Evolutionary conservation across 2,113 vertebrate species (phyloP), one percentile per base, ranked within the genome.

Genomic region (Lepisosteus osseus): DNA sequence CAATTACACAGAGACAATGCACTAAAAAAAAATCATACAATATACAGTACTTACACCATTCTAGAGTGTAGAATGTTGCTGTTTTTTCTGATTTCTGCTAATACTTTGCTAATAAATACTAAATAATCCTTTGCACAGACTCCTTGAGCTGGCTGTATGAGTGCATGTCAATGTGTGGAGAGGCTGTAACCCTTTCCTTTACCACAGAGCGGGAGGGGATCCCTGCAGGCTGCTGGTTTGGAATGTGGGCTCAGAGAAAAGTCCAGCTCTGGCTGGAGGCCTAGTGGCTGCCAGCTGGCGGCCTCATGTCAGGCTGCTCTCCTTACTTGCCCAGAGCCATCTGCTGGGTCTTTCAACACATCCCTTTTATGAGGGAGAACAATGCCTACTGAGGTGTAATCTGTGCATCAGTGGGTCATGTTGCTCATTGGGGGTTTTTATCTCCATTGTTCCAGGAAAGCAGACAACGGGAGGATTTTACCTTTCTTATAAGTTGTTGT

Each of bases 311-410:
- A 74, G 57, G 82, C 82, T 78, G 79, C 5, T 82, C 77, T 75
- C 79, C 79, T 80, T 84, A 42, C 81, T 79, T 78, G 85, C 61
- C 68, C 64, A 67, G 74, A 77, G 82, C 90, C 88, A 91, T 90
- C 89, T 91, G 90, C 87, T 85, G 78, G 73, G 29, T 75, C 84
- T 83, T 84, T 87, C 78, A 71, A 69, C 59, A 51, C 47, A 42
- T 2, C 70, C 56, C 54, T 70, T 69, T 77, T 84, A 81, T 87
- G 87, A 86, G 85, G 82, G 81, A 73, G 83, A 87, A 91, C 90
- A 92, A 90, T 90, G 80, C 76, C 78, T 79, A 73, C 76, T 54
- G 65, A 75, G 75, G 64, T 82, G 85, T 89, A 86, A 87, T 80
- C 78, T 72, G 76, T 82, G 84, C 86, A 79, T 79, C 67, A 15